phyloP scores from a whole-genome alignment of 2,888 invertebrate genomes.

The Tanypteryx hageni region DNA sequence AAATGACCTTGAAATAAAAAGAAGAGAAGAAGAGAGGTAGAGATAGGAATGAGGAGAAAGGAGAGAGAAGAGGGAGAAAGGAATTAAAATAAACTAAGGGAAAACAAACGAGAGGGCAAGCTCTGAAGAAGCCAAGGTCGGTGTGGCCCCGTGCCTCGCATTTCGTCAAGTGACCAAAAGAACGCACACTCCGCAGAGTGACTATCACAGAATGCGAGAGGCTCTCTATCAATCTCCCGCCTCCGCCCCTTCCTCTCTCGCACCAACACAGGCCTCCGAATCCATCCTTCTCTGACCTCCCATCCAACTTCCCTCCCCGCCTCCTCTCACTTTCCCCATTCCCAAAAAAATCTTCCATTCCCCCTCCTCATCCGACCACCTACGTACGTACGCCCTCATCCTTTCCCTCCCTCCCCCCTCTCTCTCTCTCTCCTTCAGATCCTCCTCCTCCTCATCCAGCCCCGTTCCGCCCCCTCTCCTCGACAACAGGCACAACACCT shows the following conservation, averaged over 20 bases:
- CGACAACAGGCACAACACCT: no score
- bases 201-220: constrained; percentile 11
- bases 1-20: constrained; percentile 30
- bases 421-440: background rate
- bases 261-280: no score
- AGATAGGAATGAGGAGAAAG: background rate
- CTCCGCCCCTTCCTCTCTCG: background rate
- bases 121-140: constrained; percentile 16
- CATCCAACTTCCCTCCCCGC: background rate
- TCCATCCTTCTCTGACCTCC: no score
- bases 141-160: background rate
- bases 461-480: no score
- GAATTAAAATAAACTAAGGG: constrained; percentile 14
- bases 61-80: background rate
- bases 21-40: background rate
- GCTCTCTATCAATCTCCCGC: background rate
- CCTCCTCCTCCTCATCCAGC: background rate
- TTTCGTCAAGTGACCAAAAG: background rate
- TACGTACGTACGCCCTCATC: background rate
- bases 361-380: background rate
- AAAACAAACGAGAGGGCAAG: background rate
- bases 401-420: background rate
- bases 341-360: no score
- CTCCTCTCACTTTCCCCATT: background rate
- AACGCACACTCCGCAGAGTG: background rate